A percentile compares a stretch with the other conserved stretches of the same genome.
These are phyloP conservation scores for Bombus sylvicola DNA, from an alignment of 1,140 invertebrate species.

Conservation along the genomic window DNA sequence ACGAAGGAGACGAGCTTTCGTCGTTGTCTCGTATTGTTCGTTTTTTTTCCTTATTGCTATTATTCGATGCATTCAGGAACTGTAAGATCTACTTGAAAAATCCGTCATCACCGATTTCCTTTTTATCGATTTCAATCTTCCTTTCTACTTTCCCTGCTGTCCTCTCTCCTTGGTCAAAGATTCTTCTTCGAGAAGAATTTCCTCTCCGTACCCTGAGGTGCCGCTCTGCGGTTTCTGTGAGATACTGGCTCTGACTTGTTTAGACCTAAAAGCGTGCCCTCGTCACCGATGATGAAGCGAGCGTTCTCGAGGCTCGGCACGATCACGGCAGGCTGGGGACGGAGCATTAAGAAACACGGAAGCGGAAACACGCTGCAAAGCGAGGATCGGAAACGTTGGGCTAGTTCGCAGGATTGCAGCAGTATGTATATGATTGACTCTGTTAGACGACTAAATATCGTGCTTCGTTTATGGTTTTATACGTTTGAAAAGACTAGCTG, in stretches of 20 bases:
- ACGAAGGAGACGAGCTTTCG: slow-evolving; percentile 48
- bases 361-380: slow-evolving; percentile 87
- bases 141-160: neutral
- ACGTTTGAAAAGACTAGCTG: too few species aligned
- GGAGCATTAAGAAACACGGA: slow-evolving; percentile 91
- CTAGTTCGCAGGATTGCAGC: slow-evolving; percentile 95
- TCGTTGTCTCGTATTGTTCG: slow-evolving; percentile 51
- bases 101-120: neutral
- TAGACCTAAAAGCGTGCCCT: slow-evolving; percentile 95
- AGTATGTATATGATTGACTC: slow-evolving; percentile 81
- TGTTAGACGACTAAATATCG: neutral
- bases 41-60: neutral
- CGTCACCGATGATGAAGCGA: slow-evolving; percentile 96
- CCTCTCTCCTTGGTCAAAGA: too few species aligned
- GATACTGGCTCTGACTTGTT: slow-evolving; percentile 82
- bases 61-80: slow-evolving; percentile 33
- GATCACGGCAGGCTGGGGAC: slow-evolving; percentile 94
- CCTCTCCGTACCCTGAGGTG: slow-evolving; percentile 76
- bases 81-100: neutral
- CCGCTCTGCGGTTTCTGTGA: slow-evolving; percentile 80
- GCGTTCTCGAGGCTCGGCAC: slow-evolving; percentile 94
- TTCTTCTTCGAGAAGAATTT: neutral
- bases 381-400: slow-evolving; percentile 96
- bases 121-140: too few species aligned
- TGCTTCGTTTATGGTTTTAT: neutral